Percentiles rank a stretch among this genome's conserved stretches.
phyloP scores from a whole-genome alignment of 2,797 vertebrate species.

The Lemur catta region DNA sequence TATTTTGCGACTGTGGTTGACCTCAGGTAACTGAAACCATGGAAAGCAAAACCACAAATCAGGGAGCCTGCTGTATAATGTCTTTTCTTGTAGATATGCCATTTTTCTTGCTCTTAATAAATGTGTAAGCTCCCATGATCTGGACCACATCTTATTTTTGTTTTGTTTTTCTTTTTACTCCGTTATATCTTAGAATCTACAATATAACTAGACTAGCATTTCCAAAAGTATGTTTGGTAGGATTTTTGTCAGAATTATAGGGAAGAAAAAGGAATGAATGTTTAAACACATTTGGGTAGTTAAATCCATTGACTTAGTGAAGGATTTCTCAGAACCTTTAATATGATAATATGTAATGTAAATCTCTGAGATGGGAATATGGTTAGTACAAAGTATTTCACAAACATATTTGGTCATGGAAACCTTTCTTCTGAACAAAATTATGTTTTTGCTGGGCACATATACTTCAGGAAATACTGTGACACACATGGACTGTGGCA shows the following conservation, averaged over 20 bases:
- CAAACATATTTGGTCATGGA: neutral
- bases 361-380: neutral
- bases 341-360: neutral
- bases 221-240: neutral
- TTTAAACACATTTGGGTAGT: neutral
- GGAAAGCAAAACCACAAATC: neutral
- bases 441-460: neutral
- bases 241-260: neutral
- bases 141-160: neutral
- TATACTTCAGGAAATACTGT: neutral
- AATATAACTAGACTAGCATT: neutral
- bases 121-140: neutral
- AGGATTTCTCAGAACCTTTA: neutral
- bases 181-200: neutral
- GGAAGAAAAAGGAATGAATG: neutral
- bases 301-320: neutral
- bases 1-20: neutral
- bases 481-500: neutral
- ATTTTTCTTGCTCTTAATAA: constrained; percentile 23
- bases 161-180: neutral
- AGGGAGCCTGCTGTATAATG: neutral
- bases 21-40: neutral
- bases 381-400: neutral
- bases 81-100: neutral
- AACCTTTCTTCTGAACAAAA: neutral